phyloP scores from a whole-genome alignment of 2,113 vertebrate genomes.

The Cynoglossus semilaevis region DNA sequence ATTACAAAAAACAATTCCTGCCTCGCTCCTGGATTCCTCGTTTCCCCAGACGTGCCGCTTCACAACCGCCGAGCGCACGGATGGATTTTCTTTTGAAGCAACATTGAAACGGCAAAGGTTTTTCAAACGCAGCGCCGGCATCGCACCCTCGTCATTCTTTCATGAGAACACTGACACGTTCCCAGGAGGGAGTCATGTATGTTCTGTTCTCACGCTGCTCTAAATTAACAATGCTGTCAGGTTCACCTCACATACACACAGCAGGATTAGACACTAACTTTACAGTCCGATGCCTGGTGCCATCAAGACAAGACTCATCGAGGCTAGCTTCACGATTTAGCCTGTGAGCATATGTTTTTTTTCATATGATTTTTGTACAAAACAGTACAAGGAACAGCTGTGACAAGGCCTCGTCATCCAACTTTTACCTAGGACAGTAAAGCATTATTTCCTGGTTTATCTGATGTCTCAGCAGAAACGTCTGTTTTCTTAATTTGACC shows the following conservation, averaged over 20 bases:
- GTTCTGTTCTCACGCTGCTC: slow-evolving; percentile 1
- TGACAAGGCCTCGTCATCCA: too few species aligned
- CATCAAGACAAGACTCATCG: too few species aligned
- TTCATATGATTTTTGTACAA: too few species aligned
- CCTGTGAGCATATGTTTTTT: too few species aligned
- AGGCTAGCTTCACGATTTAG: too few species aligned
- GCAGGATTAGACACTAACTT: too few species aligned
- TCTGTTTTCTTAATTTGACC: too few species aligned
- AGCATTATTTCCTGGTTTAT: too few species aligned
- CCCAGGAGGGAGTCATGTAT: slow-evolving; percentile 16
- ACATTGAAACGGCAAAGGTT: slow-evolving; percentile 15
- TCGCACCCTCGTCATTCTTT: slow-evolving; percentile 27
- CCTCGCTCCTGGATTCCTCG: slow-evolving; percentile 3
- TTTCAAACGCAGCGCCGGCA: slow-evolving; percentile 15
- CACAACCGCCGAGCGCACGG: slow-evolving; percentile 13
- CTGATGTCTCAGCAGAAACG: too few species aligned
- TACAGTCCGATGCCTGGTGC: too few species aligned
- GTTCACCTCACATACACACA: background rate
- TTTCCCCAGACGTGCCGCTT: slow-evolving; percentile 6
- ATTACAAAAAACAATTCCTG: slow-evolving; percentile 2
- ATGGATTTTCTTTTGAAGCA: slow-evolving; percentile 17
- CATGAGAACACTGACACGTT: slow-evolving; percentile 9
- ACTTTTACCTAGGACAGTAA: too few species aligned
- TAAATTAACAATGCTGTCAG: background rate
- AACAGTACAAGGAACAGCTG: too few species aligned